phyloP scores from a whole-genome alignment of 1,140 invertebrate genomes.

The Diorhabda sublineata region DNA sequence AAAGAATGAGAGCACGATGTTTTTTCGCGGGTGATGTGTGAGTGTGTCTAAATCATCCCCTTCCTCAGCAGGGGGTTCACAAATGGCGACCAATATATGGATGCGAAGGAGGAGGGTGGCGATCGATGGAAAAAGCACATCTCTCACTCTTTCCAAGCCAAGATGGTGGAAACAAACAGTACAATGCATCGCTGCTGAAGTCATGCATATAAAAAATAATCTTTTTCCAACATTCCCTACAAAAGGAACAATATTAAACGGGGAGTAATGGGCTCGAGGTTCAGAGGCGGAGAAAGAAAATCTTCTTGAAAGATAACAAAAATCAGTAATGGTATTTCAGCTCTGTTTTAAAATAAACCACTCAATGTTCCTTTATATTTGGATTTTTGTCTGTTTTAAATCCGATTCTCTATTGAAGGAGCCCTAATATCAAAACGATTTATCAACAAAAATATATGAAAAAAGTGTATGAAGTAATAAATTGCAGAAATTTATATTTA shows the following conservation, averaged over 20 bases:
- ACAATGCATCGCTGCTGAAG: constrained; percentile 1
- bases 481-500: no score
- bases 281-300: not conserved
- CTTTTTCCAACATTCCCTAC: constrained; percentile 1
- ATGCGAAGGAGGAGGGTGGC: constrained; percentile 1
- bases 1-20: not conserved
- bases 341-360: no score
- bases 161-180: constrained; percentile 1
- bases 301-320: not conserved
- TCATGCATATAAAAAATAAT: constrained; percentile 3
- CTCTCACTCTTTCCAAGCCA: not conserved
- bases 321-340: no score
- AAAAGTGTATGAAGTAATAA: no score
- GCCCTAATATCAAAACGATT: no score
- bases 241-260: constrained; percentile 2
- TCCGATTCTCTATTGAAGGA: no score
- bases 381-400: no score
- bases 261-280: not conserved
- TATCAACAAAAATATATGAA: no score
- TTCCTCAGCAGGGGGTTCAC: not conserved
- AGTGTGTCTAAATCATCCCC: not conserved
- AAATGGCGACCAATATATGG: not conserved
- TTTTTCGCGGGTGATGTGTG: not conserved
- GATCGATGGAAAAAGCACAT: constrained; percentile 1
- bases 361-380: no score